Evolutionary conservation across 2,888 invertebrate species (phyloP).

Genomic region (Drosophila lutescens): DNA sequence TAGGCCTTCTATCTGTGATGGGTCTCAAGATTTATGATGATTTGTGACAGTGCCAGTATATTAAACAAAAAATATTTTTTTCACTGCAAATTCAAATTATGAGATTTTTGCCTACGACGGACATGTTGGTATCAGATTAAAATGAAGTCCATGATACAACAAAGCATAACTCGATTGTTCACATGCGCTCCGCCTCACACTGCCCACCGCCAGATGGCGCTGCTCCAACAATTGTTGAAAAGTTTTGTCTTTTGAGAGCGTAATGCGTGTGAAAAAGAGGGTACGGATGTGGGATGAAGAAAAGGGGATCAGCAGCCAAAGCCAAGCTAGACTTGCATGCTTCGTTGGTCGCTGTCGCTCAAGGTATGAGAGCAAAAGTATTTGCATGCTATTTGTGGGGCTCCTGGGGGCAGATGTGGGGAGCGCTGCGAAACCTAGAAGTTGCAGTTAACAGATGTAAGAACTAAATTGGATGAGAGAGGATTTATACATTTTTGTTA

Average conservation of each 20-base stretch:
- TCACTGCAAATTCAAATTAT: background rate
- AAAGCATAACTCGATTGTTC: constrained; percentile 31
- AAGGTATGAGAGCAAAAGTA: constrained; percentile 32
- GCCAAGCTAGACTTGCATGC: constrained; percentile 24
- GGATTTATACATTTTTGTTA: background rate
- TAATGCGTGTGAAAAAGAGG: constrained; percentile 58
- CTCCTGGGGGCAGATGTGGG: background rate
- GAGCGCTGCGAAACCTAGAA: constrained; percentile 9
- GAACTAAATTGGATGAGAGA: background rate
- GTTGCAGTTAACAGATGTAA: constrained; percentile 8
- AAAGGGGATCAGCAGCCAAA: constrained; percentile 4
- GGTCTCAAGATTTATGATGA: too few species aligned
- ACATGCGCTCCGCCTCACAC: constrained; percentile 2
- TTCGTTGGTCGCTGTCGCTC: constrained; percentile 37
- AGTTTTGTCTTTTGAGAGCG: constrained; percentile 49
- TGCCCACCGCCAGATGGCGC: background rate
- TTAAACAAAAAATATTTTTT: background rate
- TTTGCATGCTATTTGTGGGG: constrained; percentile 13
- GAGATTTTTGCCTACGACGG: too few species aligned
- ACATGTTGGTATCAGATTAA: background rate
- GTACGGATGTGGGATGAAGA: background rate
- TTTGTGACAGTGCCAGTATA: too few species aligned
- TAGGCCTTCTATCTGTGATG: too few species aligned
- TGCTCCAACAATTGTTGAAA: constrained; percentile 43
- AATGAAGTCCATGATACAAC: constrained; percentile 12